Evolutionary conservation across 2,797 vertebrate species (phyloP).

Genomic region (Periophthalmus magnuspinnatus): DNA sequence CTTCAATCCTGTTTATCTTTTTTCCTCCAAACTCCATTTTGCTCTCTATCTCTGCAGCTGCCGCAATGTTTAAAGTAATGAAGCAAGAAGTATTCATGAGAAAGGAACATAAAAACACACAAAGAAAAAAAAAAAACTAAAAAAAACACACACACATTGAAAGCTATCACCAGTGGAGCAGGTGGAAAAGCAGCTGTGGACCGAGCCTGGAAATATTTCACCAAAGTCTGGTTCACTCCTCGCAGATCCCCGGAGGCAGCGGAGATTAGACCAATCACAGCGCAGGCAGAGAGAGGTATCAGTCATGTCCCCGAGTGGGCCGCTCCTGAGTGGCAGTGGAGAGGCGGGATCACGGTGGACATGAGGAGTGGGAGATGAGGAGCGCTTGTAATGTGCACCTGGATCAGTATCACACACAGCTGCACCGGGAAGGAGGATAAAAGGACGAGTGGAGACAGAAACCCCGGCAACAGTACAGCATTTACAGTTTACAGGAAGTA

Average conservation of each 20-base stretch:
- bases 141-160: conserved; percentile 24
- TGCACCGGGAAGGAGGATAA: conserved; percentile 45
- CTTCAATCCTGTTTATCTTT: conserved; percentile 27
- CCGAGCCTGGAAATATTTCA: conserved; percentile 44
- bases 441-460: conserved; percentile 42
- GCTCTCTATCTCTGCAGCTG: conserved; percentile 23
- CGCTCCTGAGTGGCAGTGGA: conserved; percentile 46
- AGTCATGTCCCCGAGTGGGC: conserved; percentile 63
- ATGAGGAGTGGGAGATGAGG: conserved; percentile 61
- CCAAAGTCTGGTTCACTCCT: conserved; percentile 46
- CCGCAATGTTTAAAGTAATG: conserved; percentile 32
- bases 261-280: conserved; percentile 63
- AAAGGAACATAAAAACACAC: conserved; percentile 22
- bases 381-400: conserved; percentile 57
- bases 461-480: conserved; percentile 3
- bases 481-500: not conserved
- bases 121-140: conserved; percentile 1
- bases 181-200: conserved; percentile 59
- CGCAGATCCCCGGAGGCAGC: conserved; percentile 51
- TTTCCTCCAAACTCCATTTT: conserved; percentile 34
- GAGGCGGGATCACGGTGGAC: conserved; percentile 60
- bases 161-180: conserved; percentile 44
- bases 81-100: conserved; percentile 28
- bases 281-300: conserved; percentile 57
- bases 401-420: conserved; percentile 57